These are phyloP conservation scores for Rhadinocentrus ornatus DNA, from an alignment of 2,797 vertebrate species.

Conservation along the genomic window DNA sequence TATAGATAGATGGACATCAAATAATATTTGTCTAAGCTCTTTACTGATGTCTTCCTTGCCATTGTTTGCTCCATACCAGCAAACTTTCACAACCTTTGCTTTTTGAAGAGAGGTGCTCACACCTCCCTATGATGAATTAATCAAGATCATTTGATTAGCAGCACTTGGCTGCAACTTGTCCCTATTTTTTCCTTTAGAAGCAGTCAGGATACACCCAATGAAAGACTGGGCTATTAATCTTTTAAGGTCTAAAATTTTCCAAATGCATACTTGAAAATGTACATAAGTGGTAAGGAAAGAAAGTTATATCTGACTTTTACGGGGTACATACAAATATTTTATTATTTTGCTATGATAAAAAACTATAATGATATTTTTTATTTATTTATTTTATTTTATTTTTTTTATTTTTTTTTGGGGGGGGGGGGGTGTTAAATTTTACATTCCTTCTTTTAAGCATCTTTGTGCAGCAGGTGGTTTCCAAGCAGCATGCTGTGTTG, in stretches of 20 bases:
- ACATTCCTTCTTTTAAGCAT: slow-evolving; percentile 36
- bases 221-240: not conserved
- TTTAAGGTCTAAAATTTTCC: not conserved
- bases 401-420: not conserved
- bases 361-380: not conserved
- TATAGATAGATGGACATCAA: not conserved
- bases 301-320: not conserved
- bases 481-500: slow-evolving; percentile 47
- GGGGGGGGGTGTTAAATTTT: slow-evolving; percentile 21
- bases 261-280: not conserved
- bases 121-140: too few relatives aligned
- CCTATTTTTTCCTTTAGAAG: not conserved
- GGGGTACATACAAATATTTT: not conserved
- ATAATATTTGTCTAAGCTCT: not conserved
- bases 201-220: too few relatives aligned
- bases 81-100: too few relatives aligned
- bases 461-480: slow-evolving; percentile 67
- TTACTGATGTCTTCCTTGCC: not conserved
- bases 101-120: too few relatives aligned
- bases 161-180: too few relatives aligned
- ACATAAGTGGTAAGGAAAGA: not conserved
- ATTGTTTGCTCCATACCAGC: too few relatives aligned
- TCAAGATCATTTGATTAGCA: too few relatives aligned
- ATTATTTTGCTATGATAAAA: not conserved
- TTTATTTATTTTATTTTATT: not conserved